A percentile compares a stretch with the other conserved stretches of the same genome.
These are phyloP conservation scores for Apostichopus californicus DNA, from an alignment of 35 echinoderm and acorn worm species.

Conservation along the genomic window DNA sequence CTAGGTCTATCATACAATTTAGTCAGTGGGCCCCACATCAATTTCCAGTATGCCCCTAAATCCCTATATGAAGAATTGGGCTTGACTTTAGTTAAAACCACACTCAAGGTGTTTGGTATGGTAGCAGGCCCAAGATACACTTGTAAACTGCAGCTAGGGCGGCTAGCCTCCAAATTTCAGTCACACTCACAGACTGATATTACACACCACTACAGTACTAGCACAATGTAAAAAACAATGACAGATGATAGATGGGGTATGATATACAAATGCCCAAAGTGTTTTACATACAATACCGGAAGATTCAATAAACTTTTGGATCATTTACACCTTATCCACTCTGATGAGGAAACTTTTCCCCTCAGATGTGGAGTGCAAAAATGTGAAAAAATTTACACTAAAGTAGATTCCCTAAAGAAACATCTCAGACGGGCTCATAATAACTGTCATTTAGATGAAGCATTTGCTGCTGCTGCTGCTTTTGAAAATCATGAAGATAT, in stretches of 20 bases:
- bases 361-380: background rate
- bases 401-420: background rate
- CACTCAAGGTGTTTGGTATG: no score
- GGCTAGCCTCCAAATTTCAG: no score
- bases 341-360: background rate
- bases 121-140: no score
- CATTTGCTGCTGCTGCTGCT: background rate
- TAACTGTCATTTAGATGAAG: constrained; percentile 2
- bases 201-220: no score
- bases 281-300: background rate
- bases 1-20: no score
- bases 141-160: no score
- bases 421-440: background rate
- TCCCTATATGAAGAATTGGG: no score
- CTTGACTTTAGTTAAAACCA: no score
- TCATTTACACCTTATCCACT: constrained; percentile 1
- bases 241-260: background rate
- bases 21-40: no score
- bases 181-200: no score
- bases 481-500: no score
- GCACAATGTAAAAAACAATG: background rate
- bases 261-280: background rate
- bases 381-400: background rate
- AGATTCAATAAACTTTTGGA: constrained; percentile 3
- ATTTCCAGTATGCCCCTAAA: no score